Evolutionary conservation across 1,140 invertebrate species (phyloP), one percentile per base, ranked within the genome.

Genomic region (Drosophila suzukii): DNA sequence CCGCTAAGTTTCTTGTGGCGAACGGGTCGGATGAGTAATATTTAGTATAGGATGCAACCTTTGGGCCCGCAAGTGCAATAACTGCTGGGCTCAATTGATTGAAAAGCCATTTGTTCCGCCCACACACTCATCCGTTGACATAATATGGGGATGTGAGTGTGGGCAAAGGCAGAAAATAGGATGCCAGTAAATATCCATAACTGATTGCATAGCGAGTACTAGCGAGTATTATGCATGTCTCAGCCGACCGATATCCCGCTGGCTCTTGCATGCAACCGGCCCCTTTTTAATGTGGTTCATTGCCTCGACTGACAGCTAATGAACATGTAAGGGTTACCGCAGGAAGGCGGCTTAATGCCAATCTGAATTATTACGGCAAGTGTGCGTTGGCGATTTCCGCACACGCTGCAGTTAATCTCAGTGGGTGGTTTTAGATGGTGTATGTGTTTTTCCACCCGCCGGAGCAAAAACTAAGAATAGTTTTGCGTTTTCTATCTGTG

Each of bases 81-180:
- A 88, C 83, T 89, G 84, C 79, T 2, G 77, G 70, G 71, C 75
- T 89, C 84, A 88, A 88, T 88, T 88, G 83, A 88, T 88, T 88
- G 84, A 88, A 88, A 88, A 83, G 84, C 84, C 79, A 88, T 88
- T 88, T 83, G 78, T 59, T 20, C 50, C 62, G 47, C 56, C 55
- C 68, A 73, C 41, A 27, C 70, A 50, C 57, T 47, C 49, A 13
- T 3, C 27, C 38, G 17, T 47, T 55, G 47, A 46, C 53, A 58
- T 46, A 56, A 47, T 36, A 43, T 41, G 70, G 47, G 75, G 59
- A 57, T 68, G 73, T 61, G n/a, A n/a, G 73, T 51, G 49, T 51
- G 49, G 49, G 49, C 49, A 13, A 13, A 51, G 39, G 68, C 77
- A 59, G 74, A 70, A 75, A 57, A 67, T 68, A 82, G 75, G 68